These are phyloP conservation scores for Noctua janthina DNA, from an alignment of 2,888 invertebrate species.

Conservation along the genomic window DNA sequence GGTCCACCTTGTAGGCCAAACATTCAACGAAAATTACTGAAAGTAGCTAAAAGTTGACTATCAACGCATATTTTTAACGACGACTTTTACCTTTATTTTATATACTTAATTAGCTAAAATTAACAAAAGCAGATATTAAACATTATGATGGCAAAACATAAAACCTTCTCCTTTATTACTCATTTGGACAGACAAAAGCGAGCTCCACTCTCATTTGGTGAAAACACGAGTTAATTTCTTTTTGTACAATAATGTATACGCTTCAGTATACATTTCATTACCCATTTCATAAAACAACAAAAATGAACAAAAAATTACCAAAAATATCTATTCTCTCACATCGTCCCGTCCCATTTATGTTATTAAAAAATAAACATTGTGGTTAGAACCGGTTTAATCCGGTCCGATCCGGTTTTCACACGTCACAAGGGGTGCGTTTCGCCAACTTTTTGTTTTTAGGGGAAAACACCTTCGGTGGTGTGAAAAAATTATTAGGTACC, in stretches of 20 bases:
- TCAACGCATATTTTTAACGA: background rate
- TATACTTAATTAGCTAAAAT: slow-evolving; percentile 18
- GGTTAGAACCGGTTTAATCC: slow-evolving; percentile 71
- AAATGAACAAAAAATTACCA: slow-evolving; percentile 12
- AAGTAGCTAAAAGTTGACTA: background rate
- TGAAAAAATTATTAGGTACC: slow-evolving; percentile 63
- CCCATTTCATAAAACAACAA: slow-evolving; percentile 23
- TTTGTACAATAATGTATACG: slow-evolving; percentile 11
- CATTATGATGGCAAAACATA: slow-evolving; percentile 26
- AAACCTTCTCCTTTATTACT: slow-evolving; percentile 33
- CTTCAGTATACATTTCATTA: slow-evolving; percentile 35
- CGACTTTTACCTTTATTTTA: background rate
- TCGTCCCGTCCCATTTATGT: slow-evolving; percentile 59
- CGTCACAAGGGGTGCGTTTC: slow-evolving; percentile 57
- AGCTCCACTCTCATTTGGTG: slow-evolving; percentile 33
- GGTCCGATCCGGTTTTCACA: slow-evolving; percentile 66
- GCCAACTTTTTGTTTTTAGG: slow-evolving; percentile 58
- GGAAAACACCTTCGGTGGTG: slow-evolving; percentile 53
- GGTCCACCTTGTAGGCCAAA: background rate
- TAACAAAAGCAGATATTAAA: slow-evolving; percentile 26
- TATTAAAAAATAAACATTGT: slow-evolving; percentile 69
- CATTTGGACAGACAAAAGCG: slow-evolving; percentile 22
- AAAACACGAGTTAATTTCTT: slow-evolving; percentile 28
- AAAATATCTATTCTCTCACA: slow-evolving; percentile 47
- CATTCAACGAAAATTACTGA: background rate